These are phyloP conservation scores for Caenorhabditis latens DNA, from an alignment of 1,140 invertebrate species.

Conservation along the genomic window DNA sequence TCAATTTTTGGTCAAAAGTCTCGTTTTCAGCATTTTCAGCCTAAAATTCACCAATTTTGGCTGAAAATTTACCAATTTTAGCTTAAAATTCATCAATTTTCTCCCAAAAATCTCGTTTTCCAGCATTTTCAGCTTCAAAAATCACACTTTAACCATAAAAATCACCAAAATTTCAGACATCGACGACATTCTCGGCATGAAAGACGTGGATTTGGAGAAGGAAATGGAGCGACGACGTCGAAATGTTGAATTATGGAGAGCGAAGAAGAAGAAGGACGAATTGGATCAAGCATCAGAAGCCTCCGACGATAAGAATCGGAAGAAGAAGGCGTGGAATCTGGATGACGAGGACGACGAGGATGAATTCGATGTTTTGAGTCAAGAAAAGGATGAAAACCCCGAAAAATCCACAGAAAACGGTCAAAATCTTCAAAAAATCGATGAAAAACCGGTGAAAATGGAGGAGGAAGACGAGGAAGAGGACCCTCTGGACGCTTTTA, in stretches of 20 bases:
- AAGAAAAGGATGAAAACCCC: constrained; percentile 6
- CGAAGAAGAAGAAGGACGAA: constrained; percentile 29
- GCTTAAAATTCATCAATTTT: neutral
- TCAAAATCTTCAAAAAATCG: neutral
- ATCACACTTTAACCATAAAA: neutral
- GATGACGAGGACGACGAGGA: constrained; percentile 79
- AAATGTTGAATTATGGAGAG: constrained; percentile 25
- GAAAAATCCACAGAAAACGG: constrained; percentile 27
- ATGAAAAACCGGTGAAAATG: constrained; percentile 60
- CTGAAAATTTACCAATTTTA: too few species aligned
- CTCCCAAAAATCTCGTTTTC: neutral
- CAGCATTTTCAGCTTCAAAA: neutral
- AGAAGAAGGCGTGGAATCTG: constrained; percentile 86
- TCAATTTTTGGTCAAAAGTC: too few species aligned
- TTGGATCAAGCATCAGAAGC: neutral
- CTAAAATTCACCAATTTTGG: too few species aligned
- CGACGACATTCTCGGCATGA: neutral
- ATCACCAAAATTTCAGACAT: constrained; percentile 7
- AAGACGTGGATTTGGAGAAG: neutral
- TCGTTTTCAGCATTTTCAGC: too few species aligned
- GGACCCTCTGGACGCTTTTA: constrained; percentile 95
- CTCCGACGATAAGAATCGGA: neutral
- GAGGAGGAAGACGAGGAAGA: constrained; percentile 82
- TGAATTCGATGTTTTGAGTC: constrained; percentile 60
- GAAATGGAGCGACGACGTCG: constrained; percentile 34